Percentiles rank a stretch among this genome's conserved stretches.
Evolutionary conservation across 2,888 invertebrate genomes (phyloP).

Genomic region (Malacosoma neustria): DNA sequence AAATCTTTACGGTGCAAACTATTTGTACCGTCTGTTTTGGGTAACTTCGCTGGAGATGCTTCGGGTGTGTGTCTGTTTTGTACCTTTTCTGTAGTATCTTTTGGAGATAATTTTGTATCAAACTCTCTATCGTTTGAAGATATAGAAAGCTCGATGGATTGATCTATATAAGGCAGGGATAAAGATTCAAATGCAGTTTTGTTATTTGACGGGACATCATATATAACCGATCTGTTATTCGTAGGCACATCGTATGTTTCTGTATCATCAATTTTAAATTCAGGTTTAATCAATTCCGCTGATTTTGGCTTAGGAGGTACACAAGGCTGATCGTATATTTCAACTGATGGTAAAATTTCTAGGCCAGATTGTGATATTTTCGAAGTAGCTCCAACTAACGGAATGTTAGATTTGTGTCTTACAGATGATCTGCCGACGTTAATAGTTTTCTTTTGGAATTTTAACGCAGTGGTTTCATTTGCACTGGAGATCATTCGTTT

Average conservation of each 20-base stretch:
- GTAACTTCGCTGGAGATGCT: slow-evolving; percentile 40
- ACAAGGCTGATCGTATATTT: slow-evolving; percentile 60
- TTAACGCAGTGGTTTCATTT: slow-evolving; percentile 50
- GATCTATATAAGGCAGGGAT: slow-evolving; percentile 62
- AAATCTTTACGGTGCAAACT: slow-evolving; percentile 60
- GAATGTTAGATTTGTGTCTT: slow-evolving; percentile 59
- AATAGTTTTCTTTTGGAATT: slow-evolving; percentile 53
- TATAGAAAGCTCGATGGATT: slow-evolving; percentile 65
- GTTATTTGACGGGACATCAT: slow-evolving; percentile 56
- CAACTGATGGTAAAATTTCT: slow-evolving; percentile 59
- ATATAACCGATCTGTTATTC: slow-evolving; percentile 59
- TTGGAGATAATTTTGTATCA: slow-evolving; percentile 57
- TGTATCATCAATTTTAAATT: slow-evolving; percentile 47
- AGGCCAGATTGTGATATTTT: slow-evolving; percentile 68
- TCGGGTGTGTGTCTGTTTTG: slow-evolving; percentile 33
- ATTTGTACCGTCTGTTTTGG: slow-evolving; percentile 45
- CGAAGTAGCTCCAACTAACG: slow-evolving; percentile 65
- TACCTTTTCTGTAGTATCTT: slow-evolving; percentile 54
- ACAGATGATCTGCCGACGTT: slow-evolving; percentile 45
- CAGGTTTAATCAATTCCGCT: slow-evolving; percentile 39
- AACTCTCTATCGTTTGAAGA: slow-evolving; percentile 67
- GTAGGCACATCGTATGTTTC: slow-evolving; percentile 63
- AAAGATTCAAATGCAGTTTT: slow-evolving; percentile 64
- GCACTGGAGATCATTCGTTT: slow-evolving; percentile 77
- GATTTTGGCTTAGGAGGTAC: slow-evolving; percentile 25